Base-by-base conservation (phyloP, 1,140 invertebrate species). In the Drosophila equinoxialis region DNA sequence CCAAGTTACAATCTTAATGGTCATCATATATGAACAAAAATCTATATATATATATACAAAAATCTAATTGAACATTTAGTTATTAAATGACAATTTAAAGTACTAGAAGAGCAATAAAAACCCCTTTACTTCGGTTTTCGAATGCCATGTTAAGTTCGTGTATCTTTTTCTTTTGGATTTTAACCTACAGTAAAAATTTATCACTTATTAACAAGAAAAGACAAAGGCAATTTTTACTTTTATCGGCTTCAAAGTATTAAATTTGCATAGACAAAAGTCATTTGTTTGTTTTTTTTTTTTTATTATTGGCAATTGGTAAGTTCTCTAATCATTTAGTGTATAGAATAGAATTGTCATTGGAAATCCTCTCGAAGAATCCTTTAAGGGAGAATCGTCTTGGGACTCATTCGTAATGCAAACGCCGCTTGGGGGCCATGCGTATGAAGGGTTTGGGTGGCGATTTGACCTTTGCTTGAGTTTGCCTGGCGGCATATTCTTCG, bases 231-330 rank as follows among this genome's bases (percentile, higher is more conserved):
- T n/a, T n/a, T n/a, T n/a, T 20, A 20, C 20, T 20, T 20, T 1
- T 20, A 1, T 20, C 20, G 20, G 1, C 8, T 37, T 37, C 8
- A 37, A 35, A 35, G 35, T 8, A 11, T 37, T 37, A 11, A 7
- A 37, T 1, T 37, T 37, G 5, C 6, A 6, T 30, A 30, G 30
- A 0, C 23, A 26, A 26, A 26, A 26, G 23, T 26, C 3, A 6
- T 6, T 30, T 30, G 6, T 17, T 45, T 14, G 0, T 2, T 48
- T 48, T 4, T 13, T 57, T 86, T 5, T 17, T 45, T 6, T 51
- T 23, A 23, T 86, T 87, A 87, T 89, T 87, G 83, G 84, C 83
- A 87, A 89, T 79, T 65, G 60, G 72, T 72, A 64, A 81, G 71
- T 69, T 14, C 7, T 48, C 39, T 64, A 51, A 51, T 77, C 61